Evolutionary conservation across 2,888 invertebrate species (phyloP).

Genomic region (Microctonus brassicae): DNA sequence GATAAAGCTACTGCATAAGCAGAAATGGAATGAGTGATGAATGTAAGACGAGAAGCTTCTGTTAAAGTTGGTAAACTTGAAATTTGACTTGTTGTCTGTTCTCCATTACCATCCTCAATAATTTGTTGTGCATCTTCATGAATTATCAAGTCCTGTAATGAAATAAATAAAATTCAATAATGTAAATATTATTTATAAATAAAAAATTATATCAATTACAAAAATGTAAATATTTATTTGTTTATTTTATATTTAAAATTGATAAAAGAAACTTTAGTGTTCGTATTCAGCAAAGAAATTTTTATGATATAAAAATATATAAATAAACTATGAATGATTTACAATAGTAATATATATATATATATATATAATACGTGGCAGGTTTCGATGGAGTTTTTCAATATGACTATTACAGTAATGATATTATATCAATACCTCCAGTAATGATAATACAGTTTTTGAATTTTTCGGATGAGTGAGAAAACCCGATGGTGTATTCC

Average conservation of each 20-base stretch:
- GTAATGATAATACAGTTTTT: conserved; percentile 71
- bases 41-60: conserved; percentile 73
- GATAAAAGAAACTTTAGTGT: too few relatives aligned
- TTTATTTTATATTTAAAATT: too few relatives aligned
- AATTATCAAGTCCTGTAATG: conserved; percentile 62
- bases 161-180: neutral
- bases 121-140: conserved; percentile 64
- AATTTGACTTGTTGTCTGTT: conserved; percentile 60
- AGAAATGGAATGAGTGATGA: conserved; percentile 89
- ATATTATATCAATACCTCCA: conserved; percentile 65
- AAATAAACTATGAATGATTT: neutral
- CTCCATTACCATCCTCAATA: conserved; percentile 74
- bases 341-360: neutral
- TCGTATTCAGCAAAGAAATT: too few relatives aligned
- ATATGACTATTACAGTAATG: neutral
- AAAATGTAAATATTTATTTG: too few relatives aligned
- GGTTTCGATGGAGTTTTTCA: neutral
- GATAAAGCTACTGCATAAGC: conserved; percentile 90
- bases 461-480: conserved; percentile 73
- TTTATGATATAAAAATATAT: neutral
- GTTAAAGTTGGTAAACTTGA: conserved; percentile 65
- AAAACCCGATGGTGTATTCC: conserved; percentile 72
- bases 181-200: too few relatives aligned
- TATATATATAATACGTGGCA: neutral
- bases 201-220: too few relatives aligned